A percentile compares a stretch with the other conserved stretches of the same genome.
These are phyloP conservation scores for Orussus abietinus DNA, from an alignment of 1,140 invertebrate species.

Conservation along the genomic window DNA sequence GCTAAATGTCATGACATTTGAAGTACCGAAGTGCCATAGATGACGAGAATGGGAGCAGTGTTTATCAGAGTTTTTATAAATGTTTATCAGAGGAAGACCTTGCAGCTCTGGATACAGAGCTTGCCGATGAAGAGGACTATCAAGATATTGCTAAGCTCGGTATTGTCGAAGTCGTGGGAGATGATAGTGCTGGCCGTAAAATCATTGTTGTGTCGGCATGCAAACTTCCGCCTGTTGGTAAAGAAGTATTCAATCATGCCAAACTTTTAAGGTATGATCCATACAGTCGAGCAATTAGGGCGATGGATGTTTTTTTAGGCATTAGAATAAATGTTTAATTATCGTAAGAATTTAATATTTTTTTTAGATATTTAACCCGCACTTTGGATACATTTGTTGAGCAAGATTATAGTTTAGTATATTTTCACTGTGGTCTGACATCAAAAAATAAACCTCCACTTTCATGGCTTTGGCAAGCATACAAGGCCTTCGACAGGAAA, in stretches of 20 bases:
- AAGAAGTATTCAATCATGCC: constrained; percentile 74
- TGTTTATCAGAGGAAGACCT: constrained; percentile 45
- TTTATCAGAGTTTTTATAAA: constrained; percentile 11
- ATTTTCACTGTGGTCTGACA: constrained; percentile 96
- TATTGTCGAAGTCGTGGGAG: constrained; percentile 87
- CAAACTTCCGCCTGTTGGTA: constrained; percentile 78
- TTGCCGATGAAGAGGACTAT: constrained; percentile 61
- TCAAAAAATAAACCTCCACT: constrained; percentile 96
- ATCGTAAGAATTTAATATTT: constrained; percentile 16
- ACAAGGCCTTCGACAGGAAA: constrained; percentile 96
- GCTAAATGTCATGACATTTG: constrained; percentile 38
- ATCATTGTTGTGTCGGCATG: constrained; percentile 94
- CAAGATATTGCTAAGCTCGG: constrained; percentile 77
- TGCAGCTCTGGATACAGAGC: constrained; percentile 45
- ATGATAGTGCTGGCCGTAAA: constrained; percentile 86
- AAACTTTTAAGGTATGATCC: constrained; percentile 76
- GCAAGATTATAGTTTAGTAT: constrained; percentile 98
- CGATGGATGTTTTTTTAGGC: background rate
- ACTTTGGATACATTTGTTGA: constrained; percentile 98
- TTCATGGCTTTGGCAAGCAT: constrained; percentile 96
- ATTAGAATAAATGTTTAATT: constrained; percentile 5
- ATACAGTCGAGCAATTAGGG: background rate
- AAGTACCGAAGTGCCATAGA: constrained; percentile 27
- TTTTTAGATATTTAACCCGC: constrained; percentile 83
- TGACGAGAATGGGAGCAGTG: constrained; percentile 22